Conservation (phyloP, 2,113 vertebrate species). For the Dromaius novaehollandiae region DNA sequence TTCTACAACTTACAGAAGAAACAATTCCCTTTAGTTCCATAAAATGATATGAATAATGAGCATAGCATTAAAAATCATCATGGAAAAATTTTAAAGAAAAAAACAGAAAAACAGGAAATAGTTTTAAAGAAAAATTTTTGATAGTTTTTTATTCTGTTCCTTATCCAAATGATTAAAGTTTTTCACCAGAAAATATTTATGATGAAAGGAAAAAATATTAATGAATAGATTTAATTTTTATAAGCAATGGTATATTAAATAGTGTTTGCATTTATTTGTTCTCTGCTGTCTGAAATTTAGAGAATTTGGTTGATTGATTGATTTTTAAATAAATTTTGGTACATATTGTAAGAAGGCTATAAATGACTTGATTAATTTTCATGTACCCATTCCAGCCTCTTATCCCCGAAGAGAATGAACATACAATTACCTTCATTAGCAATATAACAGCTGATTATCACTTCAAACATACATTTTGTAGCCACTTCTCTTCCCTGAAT, state of each 20-base stretch:
- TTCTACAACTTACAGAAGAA: not conserved
- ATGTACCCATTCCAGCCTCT: not conserved
- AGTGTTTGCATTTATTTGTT: not conserved
- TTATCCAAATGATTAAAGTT: not conserved
- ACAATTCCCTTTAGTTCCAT: not conserved
- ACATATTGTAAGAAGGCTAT: not conserved
- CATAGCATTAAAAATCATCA: not conserved
- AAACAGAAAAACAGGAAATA: too few relatives aligned
- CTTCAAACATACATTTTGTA: not conserved
- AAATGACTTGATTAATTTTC: conserved; percentile 6
- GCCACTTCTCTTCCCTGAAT: not conserved
- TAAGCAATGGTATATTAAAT: not conserved
- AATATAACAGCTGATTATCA: not conserved
- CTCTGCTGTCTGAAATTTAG: not conserved
- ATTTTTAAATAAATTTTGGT: not conserved
- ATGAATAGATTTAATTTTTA: not conserved
- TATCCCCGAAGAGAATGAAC: conserved; percentile 8
- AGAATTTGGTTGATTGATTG: not conserved
- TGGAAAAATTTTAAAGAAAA: not conserved
- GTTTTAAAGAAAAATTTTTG: too few relatives aligned
- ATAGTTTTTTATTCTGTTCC: not conserved
- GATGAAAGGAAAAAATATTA: not conserved
- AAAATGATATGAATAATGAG: not conserved
- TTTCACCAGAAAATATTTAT: not conserved
- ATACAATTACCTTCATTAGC: not conserved